These are phyloP conservation scores for Physella acuta DNA, from an alignment of 1,140 invertebrate genomes.

Conservation along the genomic window DNA sequence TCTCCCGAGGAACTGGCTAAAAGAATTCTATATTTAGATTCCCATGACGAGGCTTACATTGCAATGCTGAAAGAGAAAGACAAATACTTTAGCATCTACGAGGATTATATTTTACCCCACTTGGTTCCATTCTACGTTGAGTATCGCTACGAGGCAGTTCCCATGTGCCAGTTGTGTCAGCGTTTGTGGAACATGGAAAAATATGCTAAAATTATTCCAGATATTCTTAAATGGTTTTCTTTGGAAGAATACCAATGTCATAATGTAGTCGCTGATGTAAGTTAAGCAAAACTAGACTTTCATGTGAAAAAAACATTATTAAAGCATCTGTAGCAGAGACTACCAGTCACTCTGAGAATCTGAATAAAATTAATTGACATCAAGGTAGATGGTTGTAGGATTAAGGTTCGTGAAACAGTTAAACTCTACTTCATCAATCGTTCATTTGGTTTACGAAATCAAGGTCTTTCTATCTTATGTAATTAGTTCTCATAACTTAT, in stretches of 20 bases:
- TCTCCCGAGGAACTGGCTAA: constrained; percentile 23
- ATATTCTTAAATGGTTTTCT: neutral
- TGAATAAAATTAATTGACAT: too few relatives aligned
- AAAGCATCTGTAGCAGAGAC: too few relatives aligned
- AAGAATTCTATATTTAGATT: constrained; percentile 8
- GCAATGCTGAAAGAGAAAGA: constrained; percentile 12
- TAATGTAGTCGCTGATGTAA: too few relatives aligned
- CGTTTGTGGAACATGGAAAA: neutral
- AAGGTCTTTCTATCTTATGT: too few relatives aligned
- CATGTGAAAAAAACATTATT: too few relatives aligned
- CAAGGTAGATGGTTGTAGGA: too few relatives aligned
- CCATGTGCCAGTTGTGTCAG: neutral
- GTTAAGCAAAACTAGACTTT: too few relatives aligned
- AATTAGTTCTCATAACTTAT: too few relatives aligned
- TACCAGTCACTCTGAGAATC: too few relatives aligned
- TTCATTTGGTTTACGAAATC: too few relatives aligned
- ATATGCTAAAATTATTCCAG: neutral
- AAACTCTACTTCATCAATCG: too few relatives aligned
- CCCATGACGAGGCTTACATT: constrained; percentile 13
- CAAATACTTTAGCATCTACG: constrained; percentile 5
- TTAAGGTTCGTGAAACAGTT: too few relatives aligned
- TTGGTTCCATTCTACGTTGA: neutral
- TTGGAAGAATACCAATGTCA: neutral
- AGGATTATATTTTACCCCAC: constrained; percentile 4
- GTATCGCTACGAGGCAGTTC: neutral